Percentiles rank a stretch among this genome's conserved stretches.
Evolutionary conservation across 2,797 vertebrate genomes (phyloP).

Genomic region (Myripristis jacobus): DNA sequence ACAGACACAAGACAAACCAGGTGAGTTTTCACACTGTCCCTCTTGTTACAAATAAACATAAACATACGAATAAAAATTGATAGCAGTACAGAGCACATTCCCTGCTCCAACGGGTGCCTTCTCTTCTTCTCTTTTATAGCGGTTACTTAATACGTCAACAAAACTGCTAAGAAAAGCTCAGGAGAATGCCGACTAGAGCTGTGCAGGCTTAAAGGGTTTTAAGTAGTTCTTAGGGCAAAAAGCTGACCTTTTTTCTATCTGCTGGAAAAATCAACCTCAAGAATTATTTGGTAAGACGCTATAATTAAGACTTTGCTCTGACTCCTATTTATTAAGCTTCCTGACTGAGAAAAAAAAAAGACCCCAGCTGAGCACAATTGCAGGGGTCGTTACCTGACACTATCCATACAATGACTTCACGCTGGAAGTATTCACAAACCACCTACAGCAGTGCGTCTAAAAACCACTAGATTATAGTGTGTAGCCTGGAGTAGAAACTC

Average conservation of each 20-base stretch:
- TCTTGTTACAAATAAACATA: conserved; percentile 13
- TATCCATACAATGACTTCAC: conserved; percentile 80
- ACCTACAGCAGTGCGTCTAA: conserved; percentile 48
- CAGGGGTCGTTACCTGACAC: conserved; percentile 74
- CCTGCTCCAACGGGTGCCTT: conserved; percentile 23
- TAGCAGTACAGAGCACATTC: conserved; percentile 36
- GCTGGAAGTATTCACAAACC: conserved; percentile 69
- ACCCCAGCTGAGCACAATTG: conserved; percentile 60
- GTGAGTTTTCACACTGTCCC: conserved; percentile 23
- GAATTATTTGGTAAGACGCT: conserved; percentile 62
- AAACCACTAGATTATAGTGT: conserved; percentile 50
- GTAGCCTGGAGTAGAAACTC: conserved; percentile 49
- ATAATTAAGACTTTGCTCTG: conserved; percentile 67
- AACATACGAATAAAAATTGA: conserved; percentile 23
- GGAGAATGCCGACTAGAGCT: conserved; percentile 53
- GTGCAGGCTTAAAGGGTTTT: conserved; percentile 44
- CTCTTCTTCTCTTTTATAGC: conserved; percentile 39
- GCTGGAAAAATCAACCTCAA: conserved; percentile 68
- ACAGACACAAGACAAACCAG: conserved; percentile 49
- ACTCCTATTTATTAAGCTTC: conserved; percentile 64
- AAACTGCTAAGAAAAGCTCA: conserved; percentile 36
- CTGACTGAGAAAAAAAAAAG: conserved; percentile 49
- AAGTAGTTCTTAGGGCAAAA: conserved; percentile 37
- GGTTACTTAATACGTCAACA: conserved; percentile 42
- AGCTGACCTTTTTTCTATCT: conserved; percentile 1